These are phyloP conservation scores for Arion vulgaris DNA, from an alignment of 1,140 invertebrate species.

Conservation along the genomic window DNA sequence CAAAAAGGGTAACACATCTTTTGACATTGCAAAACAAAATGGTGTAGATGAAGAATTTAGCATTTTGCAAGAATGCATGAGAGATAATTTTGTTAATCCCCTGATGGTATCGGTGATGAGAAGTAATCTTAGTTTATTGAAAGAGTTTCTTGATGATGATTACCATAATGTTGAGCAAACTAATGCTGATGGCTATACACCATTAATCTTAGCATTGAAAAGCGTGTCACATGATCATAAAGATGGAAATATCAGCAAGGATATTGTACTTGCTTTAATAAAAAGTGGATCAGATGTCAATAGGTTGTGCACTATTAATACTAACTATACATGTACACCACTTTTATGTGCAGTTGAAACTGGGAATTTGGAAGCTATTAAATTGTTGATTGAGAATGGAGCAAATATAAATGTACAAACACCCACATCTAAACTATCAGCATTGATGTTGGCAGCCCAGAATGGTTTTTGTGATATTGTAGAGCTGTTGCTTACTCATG, in stretches of 20 bases:
- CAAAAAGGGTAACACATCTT: not conserved
- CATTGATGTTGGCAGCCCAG: not conserved
- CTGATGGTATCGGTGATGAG: not conserved
- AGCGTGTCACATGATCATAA: not conserved
- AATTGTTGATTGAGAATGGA: not conserved
- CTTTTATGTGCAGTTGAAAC: not conserved
- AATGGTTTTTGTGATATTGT: not conserved
- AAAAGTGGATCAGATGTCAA: slow-evolving; percentile 7
- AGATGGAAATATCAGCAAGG: not conserved
- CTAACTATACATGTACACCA: not conserved
- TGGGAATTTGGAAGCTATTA: not conserved
- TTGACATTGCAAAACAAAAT: slow-evolving; percentile 11
- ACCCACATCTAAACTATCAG: not conserved
- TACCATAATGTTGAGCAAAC: not conserved
- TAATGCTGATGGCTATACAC: not conserved
- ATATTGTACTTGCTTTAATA: not conserved
- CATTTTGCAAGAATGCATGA: not conserved
- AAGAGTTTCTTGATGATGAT: not conserved
- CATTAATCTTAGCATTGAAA: not conserved
- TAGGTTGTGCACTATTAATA: not conserved
- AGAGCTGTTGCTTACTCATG: not conserved
- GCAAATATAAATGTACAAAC: slow-evolving; percentile 14
- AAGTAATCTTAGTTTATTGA: not conserved
- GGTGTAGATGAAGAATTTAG: not conserved
- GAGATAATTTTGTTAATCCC: not conserved